Percentiles rank a stretch among this genome's conserved stretches.
Conservation (phyloP, 2,113 vertebrate genomes). For the Chamaea fasciata region DNA sequence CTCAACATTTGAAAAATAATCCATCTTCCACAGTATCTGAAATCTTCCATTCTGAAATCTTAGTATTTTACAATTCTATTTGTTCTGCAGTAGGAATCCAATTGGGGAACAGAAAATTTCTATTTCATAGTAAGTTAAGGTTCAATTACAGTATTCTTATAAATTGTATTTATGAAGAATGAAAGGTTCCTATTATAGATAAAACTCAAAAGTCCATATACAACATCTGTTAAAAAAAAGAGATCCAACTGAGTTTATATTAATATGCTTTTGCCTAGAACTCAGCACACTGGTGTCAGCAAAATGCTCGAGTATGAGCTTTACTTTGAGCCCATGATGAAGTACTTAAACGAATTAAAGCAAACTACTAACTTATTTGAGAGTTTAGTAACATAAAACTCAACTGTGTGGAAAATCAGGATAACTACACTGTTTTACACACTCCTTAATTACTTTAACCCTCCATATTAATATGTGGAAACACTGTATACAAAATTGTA, state of each 20-base stretch:
- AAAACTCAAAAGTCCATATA: background rate
- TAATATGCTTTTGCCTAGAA: background rate
- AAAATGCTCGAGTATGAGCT: background rate
- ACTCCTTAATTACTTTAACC: background rate
- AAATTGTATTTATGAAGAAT: background rate
- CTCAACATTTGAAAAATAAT: background rate
- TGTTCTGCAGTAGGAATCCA: background rate
- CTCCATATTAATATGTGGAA: background rate
- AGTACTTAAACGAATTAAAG: background rate
- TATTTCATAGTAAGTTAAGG: background rate
- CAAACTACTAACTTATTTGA: background rate
- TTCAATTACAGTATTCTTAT: background rate
- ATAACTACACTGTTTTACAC: background rate
- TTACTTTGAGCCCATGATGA: background rate
- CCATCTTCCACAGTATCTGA: background rate
- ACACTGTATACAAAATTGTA: background rate
- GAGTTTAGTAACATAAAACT: background rate
- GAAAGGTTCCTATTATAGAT: background rate
- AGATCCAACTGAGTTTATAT: background rate
- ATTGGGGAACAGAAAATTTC: background rate
- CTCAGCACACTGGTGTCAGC: background rate
- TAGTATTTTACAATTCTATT: background rate
- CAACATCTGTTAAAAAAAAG: background rate
- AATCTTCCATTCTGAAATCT: background rate
- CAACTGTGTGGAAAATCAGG: background rate